A percentile compares a stretch with the other conserved stretches of the same genome.
These are phyloP conservation scores for Chaetura pelagica DNA, from an alignment of 2,113 vertebrate species.

Conservation along the genomic window DNA sequence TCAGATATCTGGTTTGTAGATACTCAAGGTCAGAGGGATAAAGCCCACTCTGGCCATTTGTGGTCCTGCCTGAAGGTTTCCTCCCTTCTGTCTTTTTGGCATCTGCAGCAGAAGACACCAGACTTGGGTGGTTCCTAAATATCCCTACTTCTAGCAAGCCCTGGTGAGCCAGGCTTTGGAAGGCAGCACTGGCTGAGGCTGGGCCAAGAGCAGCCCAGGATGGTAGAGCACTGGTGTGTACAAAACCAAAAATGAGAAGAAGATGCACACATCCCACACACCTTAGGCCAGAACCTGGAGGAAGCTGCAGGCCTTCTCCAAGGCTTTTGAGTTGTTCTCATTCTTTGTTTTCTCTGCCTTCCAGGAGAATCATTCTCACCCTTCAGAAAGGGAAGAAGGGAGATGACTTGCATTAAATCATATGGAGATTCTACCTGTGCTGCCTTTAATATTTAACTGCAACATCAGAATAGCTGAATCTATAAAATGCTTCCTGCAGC, in stretches of 20 bases:
- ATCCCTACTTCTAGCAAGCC: neutral
- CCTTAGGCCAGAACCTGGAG: neutral
- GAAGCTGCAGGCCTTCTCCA: neutral
- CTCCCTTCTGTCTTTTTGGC: neutral
- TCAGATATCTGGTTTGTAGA: neutral
- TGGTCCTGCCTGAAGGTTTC: neutral
- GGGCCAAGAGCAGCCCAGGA: neutral
- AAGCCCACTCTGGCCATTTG: neutral
- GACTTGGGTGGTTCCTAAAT: too few species aligned
- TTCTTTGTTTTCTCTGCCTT: neutral
- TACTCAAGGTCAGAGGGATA: neutral
- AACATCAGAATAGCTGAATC: neutral
- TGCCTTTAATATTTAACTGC: neutral
- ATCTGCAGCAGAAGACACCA: neutral
- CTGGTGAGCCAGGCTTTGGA: neutral
- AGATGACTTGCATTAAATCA: neutral
- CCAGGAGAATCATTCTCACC: neutral
- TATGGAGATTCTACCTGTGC: neutral
- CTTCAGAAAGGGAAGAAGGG: neutral
- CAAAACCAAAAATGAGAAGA: neutral
- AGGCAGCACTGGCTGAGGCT: neutral
- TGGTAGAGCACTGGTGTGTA: too few species aligned
- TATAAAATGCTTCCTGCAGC: neutral
- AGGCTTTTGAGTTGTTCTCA: neutral
- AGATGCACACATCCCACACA: too few species aligned